These are phyloP conservation scores for Probosciger aterrimus DNA, from an alignment of 2,113 vertebrate genomes.

Conservation along the genomic window DNA sequence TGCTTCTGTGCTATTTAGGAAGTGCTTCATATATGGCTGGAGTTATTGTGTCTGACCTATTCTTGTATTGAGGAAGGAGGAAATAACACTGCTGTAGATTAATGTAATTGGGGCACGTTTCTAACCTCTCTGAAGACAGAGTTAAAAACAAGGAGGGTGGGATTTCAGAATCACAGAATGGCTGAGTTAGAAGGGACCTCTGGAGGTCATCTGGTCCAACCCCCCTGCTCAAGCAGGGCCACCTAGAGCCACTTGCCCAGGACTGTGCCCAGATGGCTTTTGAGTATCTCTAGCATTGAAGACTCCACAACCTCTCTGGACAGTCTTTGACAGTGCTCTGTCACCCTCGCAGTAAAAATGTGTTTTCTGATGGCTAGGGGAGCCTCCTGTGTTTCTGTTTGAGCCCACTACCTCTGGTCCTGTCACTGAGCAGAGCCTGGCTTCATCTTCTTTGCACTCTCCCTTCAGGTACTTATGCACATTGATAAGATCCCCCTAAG, in stretches of 20 bases:
- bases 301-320: background rate
- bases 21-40: background rate
- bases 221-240: background rate
- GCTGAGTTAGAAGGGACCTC: background rate
- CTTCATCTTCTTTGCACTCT: background rate
- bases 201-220: background rate
- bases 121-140: background rate
- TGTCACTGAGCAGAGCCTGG: background rate
- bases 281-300: background rate
- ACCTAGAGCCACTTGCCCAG: accelerated
- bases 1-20: background rate
- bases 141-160: background rate
- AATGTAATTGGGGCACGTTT: background rate
- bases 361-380: background rate
- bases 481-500: background rate
- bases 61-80: background rate
- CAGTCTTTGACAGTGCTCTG: background rate
- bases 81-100: background rate
- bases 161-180: background rate
- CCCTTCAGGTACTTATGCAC: background rate
- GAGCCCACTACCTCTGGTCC: background rate
- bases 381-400: background rate
- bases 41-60: background rate
- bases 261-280: background rate
- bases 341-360: background rate